phyloP scores from a whole-genome alignment of 2,113 vertebrate genomes.

The Suncus etruscus region DNA sequence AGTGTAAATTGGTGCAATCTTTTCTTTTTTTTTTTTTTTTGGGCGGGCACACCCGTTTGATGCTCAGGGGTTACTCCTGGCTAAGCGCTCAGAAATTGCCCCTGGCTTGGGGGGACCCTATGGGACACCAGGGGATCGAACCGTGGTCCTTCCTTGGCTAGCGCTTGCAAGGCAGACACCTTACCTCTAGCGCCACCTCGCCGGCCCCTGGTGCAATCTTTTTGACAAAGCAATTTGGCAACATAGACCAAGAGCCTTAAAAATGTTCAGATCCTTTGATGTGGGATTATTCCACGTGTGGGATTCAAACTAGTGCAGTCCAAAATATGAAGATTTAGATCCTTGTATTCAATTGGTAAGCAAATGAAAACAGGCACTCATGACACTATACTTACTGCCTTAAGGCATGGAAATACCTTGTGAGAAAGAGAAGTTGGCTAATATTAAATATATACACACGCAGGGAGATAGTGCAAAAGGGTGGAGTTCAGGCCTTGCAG shows the following conservation, averaged over 20 bases:
- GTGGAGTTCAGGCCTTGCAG: not conserved
- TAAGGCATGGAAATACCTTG: constrained; percentile 51
- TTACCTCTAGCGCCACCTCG: no score
- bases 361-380: not conserved
- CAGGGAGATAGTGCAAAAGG: not conserved
- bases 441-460: not conserved
- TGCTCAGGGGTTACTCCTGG: no score
- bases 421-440: constrained; percentile 23
- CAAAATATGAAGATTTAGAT: constrained; percentile 56
- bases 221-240: constrained; percentile 74
- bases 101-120: no score
- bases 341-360: constrained; percentile 36
- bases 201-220: no score
- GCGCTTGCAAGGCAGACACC: no score
- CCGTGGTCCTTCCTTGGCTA: no score
- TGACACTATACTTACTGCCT: not conserved
- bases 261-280: constrained; percentile 61
- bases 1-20: constrained; percentile 75
- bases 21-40: no score
- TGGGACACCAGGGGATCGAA: no score
- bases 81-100: no score
- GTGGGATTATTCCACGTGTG: constrained; percentile 52
- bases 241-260: constrained; percentile 67
- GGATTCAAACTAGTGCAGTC: constrained; percentile 41
- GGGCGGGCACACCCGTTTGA: no score